A percentile compares a stretch with the other conserved stretches of the same genome.
Evolutionary conservation across 1,140 invertebrate species (phyloP).

Genomic region (Drosophila takahashii): DNA sequence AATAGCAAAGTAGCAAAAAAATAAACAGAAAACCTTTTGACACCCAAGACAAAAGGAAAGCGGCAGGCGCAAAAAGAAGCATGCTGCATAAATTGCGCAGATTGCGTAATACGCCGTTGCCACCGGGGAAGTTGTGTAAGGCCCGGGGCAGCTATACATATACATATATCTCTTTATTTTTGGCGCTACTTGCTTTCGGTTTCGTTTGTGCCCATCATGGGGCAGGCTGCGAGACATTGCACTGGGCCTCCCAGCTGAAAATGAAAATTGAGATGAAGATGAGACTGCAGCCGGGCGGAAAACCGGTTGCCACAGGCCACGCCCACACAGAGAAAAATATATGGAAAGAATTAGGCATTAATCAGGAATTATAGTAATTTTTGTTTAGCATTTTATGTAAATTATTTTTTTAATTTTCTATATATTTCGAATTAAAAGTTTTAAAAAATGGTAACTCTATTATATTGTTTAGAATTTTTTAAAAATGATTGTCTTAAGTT

Average conservation of each 20-base stretch:
- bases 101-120: constrained; percentile 58
- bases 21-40: constrained; percentile 68
- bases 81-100: constrained; percentile 76
- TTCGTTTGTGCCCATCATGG: constrained; percentile 47
- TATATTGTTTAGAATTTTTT: too few species aligned
- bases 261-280: constrained; percentile 40
- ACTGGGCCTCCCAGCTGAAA: constrained; percentile 24
- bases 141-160: constrained; percentile 33
- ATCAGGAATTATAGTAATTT: not conserved
- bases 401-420: not conserved
- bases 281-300: constrained; percentile 17
- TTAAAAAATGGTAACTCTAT: too few species aligned
- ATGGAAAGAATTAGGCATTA: not conserved
- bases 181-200: constrained; percentile 35
- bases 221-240: constrained; percentile 51
- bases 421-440: too few species aligned
- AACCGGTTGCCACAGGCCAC: constrained; percentile 37
- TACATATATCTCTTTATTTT: constrained; percentile 14
- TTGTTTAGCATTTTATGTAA: too few species aligned
- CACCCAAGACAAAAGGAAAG: constrained; percentile 64
- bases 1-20: constrained; percentile 23
- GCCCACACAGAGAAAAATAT: constrained; percentile 18
- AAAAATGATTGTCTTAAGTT: too few species aligned
- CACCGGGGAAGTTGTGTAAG: constrained; percentile 74
- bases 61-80: constrained; percentile 49